Conservation (phyloP, 2,888 invertebrate genomes). For the Drosophila bunnanda region DNA sequence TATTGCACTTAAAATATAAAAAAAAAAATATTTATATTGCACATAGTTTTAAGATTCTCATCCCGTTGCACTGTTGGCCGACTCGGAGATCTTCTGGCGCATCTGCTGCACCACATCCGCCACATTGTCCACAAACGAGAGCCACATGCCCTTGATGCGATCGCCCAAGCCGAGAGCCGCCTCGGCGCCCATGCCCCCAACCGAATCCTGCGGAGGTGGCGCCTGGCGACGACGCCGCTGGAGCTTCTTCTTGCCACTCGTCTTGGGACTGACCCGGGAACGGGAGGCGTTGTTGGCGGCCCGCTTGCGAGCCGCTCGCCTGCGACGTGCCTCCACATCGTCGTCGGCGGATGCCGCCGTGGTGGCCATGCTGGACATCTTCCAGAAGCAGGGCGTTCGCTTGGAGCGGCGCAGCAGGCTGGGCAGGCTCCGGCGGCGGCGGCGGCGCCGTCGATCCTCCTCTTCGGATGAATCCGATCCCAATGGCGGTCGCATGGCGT, state of each 20-base stretch:
- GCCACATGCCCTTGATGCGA: constrained; percentile 55
- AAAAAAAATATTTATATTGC: constrained; percentile 4
- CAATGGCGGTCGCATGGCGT: constrained; percentile 57
- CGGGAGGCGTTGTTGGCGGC: constrained; percentile 51
- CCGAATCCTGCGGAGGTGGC: background rate
- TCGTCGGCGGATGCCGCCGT: constrained; percentile 36
- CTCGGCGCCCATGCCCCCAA: background rate
- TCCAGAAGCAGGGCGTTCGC: constrained; percentile 69
- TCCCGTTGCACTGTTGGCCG: constrained; percentile 17
- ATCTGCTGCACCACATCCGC: constrained; percentile 57
- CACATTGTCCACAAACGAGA: constrained; percentile 59
- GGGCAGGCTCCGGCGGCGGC: constrained; percentile 49
- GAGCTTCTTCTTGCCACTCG: constrained; percentile 48
- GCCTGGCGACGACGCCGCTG: constrained; percentile 51
- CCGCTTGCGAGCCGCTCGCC: constrained; percentile 51
- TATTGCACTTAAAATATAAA: constrained; percentile 27
- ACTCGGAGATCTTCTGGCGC: constrained; percentile 48
- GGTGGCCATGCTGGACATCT: constrained; percentile 32
- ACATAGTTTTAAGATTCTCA: background rate
- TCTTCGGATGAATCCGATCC: constrained; percentile 59
- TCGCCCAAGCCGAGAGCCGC: constrained; percentile 46
- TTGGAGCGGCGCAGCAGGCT: constrained; percentile 51
- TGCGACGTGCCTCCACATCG: constrained; percentile 62
- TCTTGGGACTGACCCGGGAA: constrained; percentile 45
- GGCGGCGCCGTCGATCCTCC: constrained; percentile 58